These are phyloP conservation scores for Ylistrum balloti DNA, from an alignment of 1,140 invertebrate species.

Conservation along the genomic window DNA sequence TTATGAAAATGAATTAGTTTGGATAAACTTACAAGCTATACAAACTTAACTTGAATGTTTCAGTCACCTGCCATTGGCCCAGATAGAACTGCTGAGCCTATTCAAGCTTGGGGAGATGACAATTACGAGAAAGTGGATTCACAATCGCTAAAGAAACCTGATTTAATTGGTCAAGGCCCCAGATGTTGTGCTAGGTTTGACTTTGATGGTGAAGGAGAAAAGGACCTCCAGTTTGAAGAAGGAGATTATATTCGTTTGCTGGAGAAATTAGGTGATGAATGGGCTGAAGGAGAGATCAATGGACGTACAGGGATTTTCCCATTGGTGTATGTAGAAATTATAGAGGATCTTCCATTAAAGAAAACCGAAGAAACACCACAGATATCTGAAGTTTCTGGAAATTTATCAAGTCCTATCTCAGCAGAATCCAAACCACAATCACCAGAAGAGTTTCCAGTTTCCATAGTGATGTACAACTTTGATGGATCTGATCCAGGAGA, in stretches of 20 bases:
- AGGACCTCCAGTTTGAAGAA: slow-evolving; percentile 85
- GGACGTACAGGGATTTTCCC: slow-evolving; percentile 91
- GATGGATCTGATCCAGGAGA: slow-evolving; percentile 85
- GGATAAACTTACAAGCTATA: too few species aligned
- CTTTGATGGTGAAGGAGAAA: slow-evolving; percentile 86
- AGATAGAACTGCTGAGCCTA: slow-evolving; percentile 34
- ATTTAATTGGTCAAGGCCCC: slow-evolving; percentile 70
- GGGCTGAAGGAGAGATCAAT: slow-evolving; percentile 90
- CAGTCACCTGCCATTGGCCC: not conserved
- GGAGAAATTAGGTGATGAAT: slow-evolving; percentile 89
- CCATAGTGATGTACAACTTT: slow-evolving; percentile 85
- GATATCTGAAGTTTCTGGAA: not conserved
- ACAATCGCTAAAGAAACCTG: slow-evolving; percentile 62
- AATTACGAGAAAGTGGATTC: slow-evolving; percentile 44
- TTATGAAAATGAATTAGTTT: too few species aligned
- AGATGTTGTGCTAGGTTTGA: slow-evolving; percentile 84
- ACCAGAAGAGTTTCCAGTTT: not conserved
- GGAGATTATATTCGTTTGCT: slow-evolving; percentile 89
- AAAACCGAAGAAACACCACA: not conserved
- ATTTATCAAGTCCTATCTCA: not conserved
- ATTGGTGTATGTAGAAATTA: slow-evolving; percentile 88
- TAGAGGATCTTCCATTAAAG: slow-evolving; percentile 73
- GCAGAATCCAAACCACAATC: not conserved
- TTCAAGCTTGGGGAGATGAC: slow-evolving; percentile 51
- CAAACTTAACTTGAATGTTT: too few species aligned